Evolutionary conservation across 2,797 vertebrate genomes (phyloP).

Genomic region (Atherinosoma microstoma): DNA sequence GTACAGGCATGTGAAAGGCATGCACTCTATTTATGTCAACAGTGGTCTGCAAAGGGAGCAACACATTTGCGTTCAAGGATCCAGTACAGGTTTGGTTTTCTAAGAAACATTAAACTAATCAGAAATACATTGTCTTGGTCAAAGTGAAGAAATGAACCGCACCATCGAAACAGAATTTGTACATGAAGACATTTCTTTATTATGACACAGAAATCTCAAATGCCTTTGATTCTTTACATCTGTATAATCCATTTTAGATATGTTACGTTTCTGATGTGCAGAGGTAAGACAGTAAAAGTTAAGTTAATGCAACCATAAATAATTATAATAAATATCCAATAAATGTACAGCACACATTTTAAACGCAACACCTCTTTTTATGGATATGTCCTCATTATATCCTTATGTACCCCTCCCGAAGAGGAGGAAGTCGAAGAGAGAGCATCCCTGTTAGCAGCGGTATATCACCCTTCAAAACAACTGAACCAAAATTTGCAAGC

Average conservation of each 20-base stretch:
- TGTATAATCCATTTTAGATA: slow-evolving; percentile 89
- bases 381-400: slow-evolving; percentile 78
- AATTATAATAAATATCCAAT: slow-evolving; percentile 99
- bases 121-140: background rate
- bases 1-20: slow-evolving; percentile 2
- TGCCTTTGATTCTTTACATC: slow-evolving; percentile 83
- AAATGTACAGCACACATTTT: slow-evolving; percentile 91
- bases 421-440: slow-evolving; percentile 59
- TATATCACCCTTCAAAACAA: slow-evolving; percentile 73
- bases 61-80: background rate
- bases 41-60: background rate
- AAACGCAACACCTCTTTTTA: slow-evolving; percentile 82
- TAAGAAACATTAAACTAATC: background rate
- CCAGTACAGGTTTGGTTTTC: slow-evolving; percentile 10
- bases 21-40: background rate
- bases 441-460: slow-evolving; percentile 85
- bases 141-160: background rate
- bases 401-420: slow-evolving; percentile 53
- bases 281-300: slow-evolving; percentile 89
- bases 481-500: slow-evolving; percentile 65
- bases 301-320: slow-evolving; percentile 98
- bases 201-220: slow-evolving; percentile 86
- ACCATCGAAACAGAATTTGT: slow-evolving; percentile 43
- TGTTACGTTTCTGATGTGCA: slow-evolving; percentile 87
- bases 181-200: slow-evolving; percentile 88